Percentiles rank a stretch among this genome's conserved stretches.
phyloP scores from a whole-genome alignment of 2,113 vertebrate species.

The Lates calcarifer region DNA sequence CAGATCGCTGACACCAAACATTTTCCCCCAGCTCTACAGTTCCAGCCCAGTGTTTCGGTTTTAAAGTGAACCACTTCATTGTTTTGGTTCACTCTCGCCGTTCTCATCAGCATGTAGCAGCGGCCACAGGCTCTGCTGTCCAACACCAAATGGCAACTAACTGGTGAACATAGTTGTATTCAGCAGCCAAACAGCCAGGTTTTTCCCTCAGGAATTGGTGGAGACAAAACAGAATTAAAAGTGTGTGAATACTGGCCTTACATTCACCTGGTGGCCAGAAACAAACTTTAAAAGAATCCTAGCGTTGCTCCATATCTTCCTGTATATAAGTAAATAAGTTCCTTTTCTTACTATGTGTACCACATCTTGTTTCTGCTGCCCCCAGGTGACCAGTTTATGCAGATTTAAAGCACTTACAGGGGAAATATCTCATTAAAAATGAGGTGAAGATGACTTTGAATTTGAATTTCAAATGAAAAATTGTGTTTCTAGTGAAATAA shows the following conservation, averaged over 20 bases:
- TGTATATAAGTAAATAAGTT: not conserved
- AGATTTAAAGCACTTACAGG: not conserved
- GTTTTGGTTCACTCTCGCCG: no score
- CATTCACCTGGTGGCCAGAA: not conserved
- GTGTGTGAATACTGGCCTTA: not conserved
- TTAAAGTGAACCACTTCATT: not conserved
- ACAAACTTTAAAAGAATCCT: not conserved
- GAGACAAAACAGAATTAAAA: not conserved
- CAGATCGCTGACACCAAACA: no score
- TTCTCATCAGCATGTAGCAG: no score
- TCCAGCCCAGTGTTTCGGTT: not conserved
- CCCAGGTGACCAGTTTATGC: not conserved
- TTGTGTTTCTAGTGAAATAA: not conserved
- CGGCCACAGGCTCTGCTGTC: no score
- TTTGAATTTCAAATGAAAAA: not conserved
- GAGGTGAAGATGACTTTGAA: not conserved
- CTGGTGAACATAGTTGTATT: not conserved
- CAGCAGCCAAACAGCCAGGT: not conserved
- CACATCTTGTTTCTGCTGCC: not conserved
- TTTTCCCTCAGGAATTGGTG: not conserved
- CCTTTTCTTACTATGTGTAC: not conserved
- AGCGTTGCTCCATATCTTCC: not conserved
- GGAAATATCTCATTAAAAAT: not conserved
- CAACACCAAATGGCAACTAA: not conserved
- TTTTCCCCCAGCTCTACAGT: not conserved